Evolutionary conservation across 2,113 vertebrate species (phyloP).

Genomic region (Lampris incognitus): DNA sequence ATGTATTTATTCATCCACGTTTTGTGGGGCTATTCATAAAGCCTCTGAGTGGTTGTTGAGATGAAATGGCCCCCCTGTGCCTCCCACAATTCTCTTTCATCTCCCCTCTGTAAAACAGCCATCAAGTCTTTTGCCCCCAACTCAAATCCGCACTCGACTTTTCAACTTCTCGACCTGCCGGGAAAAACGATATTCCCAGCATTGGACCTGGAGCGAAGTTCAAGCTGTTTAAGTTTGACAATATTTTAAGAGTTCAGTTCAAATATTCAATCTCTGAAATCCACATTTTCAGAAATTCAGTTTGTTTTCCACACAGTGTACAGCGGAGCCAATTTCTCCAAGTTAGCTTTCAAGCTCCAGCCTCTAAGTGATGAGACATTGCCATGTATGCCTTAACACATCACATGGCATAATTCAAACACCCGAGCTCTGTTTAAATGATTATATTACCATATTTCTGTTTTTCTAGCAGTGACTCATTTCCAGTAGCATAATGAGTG

Average conservation of each 20-base stretch:
- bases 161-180: background rate
- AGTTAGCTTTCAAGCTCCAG: background rate
- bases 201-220: too few species aligned
- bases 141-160: background rate
- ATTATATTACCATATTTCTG: background rate
- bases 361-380: background rate
- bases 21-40: constrained; percentile 39
- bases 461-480: too few species aligned
- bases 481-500: too few species aligned
- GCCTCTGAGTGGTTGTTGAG: background rate
- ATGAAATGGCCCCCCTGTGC: constrained; percentile 18
- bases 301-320: too few species aligned
- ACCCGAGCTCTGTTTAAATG: background rate
- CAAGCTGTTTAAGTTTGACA: too few species aligned
- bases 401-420: background rate
- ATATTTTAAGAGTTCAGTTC: too few species aligned
- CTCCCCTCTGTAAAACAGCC: background rate
- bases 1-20: constrained; percentile 42
- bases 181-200: background rate
- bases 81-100: background rate
- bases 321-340: background rate
- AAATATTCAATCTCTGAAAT: too few species aligned
- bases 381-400: background rate
- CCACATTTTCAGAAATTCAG: too few species aligned
- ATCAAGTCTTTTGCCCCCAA: background rate